phyloP scores from a whole-genome alignment of 2,888 invertebrate genomes.

The Psylliodes chrysocephalus region DNA sequence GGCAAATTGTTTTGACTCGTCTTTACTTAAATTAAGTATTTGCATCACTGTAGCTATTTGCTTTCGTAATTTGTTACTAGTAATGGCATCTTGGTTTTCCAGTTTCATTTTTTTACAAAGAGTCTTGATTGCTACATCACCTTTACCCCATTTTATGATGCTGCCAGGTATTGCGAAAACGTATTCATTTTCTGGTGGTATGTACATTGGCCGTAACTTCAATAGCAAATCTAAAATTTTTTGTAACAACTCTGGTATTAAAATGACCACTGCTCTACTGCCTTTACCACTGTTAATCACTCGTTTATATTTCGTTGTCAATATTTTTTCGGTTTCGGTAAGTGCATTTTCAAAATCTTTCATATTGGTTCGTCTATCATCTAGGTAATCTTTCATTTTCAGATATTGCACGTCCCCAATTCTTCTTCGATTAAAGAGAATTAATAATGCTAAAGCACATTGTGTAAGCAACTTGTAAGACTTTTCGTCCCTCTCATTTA shows the following conservation, averaged over 20 bases:
- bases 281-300: too few species aligned
- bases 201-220: too few species aligned
- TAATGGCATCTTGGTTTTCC: too few species aligned
- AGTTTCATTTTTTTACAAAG: slow-evolving; percentile 44
- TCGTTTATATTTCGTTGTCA: slow-evolving; percentile 49
- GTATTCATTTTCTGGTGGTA: slow-evolving; percentile 53
- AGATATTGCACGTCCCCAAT: too few species aligned
- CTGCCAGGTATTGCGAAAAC: slow-evolving; percentile 49
- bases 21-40: slow-evolving; percentile 44
- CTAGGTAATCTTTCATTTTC: slow-evolving; percentile 38
- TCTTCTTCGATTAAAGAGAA: too few species aligned
- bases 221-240: too few species aligned
- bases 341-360: slow-evolving; percentile 45
- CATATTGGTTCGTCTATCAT: slow-evolving; percentile 34
- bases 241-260: too few species aligned
- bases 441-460: too few species aligned
- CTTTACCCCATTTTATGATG: slow-evolving; percentile 49
- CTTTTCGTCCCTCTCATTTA: slow-evolving; percentile 18
- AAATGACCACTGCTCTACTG: too few species aligned
- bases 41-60: slow-evolving; percentile 50
- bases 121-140: slow-evolving; percentile 48
- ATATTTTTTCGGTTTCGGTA: slow-evolving; percentile 42
- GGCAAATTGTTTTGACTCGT: slow-evolving; percentile 41
- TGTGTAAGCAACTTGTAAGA: slow-evolving; percentile 34
- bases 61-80: slow-evolving; percentile 49